Evolutionary conservation across 2,113 vertebrate species (phyloP).

Genomic region (Oplegnathus fasciatus): DNA sequence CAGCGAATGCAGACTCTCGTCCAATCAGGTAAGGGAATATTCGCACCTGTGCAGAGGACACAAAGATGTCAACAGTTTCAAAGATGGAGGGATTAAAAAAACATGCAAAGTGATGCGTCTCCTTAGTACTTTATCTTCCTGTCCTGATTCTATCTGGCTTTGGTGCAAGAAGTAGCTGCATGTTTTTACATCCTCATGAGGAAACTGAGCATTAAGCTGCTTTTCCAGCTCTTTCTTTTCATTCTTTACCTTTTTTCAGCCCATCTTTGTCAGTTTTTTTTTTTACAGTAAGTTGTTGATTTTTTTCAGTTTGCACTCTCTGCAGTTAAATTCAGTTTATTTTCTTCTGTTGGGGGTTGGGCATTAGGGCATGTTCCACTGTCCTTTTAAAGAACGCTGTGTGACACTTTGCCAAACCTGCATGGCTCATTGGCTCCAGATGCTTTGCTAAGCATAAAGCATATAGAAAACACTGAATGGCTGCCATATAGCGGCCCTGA

Average conservation of each 20-base stretch:
- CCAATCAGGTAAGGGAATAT: slow-evolving; percentile 99
- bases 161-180: slow-evolving; percentile 15
- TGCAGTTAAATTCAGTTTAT: slow-evolving; percentile 44
- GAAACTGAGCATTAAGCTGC: slow-evolving; percentile 1
- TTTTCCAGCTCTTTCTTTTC: background rate
- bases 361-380: slow-evolving; percentile 61
- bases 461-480: slow-evolving; percentile 77
- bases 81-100: slow-evolving; percentile 48
- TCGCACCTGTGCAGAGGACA: slow-evolving; percentile 89
- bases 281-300: background rate
- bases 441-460: slow-evolving; percentile 82
- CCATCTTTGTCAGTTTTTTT: background rate
- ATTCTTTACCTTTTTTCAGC: background rate
- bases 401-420: slow-evolving; percentile 73
- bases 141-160: slow-evolving; percentile 57
- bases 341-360: slow-evolving; percentile 48
- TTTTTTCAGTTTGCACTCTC: slow-evolving; percentile 1
- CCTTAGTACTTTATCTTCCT: slow-evolving; percentile 58
- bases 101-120: slow-evolving; percentile 44
- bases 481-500: slow-evolving; percentile 73
- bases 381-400: slow-evolving; percentile 71
- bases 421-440: slow-evolving; percentile 82
- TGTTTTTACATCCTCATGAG: slow-evolving; percentile 17
- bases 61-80: slow-evolving; percentile 46
- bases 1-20: slow-evolving; percentile 96